A percentile compares a stretch with the other conserved stretches of the same genome.
Evolutionary conservation across 2,888 invertebrate genomes (phyloP).

Genomic region (Conchocele bisecta): DNA sequence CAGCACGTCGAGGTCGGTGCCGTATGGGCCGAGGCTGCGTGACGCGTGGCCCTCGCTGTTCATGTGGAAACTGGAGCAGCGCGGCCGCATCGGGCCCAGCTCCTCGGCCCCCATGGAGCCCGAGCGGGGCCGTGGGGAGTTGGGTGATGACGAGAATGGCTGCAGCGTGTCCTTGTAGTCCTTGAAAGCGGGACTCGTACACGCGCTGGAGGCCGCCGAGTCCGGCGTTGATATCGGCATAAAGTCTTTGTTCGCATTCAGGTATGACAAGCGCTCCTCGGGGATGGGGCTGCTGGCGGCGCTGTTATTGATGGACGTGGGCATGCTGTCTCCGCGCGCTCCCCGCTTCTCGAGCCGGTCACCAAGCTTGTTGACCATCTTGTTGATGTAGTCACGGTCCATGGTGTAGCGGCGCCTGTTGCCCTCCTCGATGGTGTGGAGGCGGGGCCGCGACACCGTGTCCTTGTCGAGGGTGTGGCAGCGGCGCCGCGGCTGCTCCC

Average conservation of each 20-base stretch:
- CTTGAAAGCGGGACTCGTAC: conserved; percentile 66
- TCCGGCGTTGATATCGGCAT: conserved; percentile 70
- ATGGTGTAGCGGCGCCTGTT: conserved; percentile 72
- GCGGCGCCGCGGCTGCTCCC: conserved; percentile 70
- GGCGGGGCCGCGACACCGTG: conserved; percentile 70
- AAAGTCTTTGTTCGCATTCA: conserved; percentile 67
- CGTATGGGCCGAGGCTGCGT: conserved; percentile 57
- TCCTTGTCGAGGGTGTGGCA: conserved; percentile 77
- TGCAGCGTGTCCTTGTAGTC: conserved; percentile 66
- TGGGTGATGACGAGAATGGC: conserved; percentile 65
- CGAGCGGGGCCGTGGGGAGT: conserved; percentile 70
- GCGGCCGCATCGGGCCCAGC: conserved; percentile 67
- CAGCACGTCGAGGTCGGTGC: conserved; percentile 50
- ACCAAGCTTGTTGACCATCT: conserved; percentile 72
- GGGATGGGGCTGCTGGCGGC: conserved; percentile 75
- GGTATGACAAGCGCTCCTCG: conserved; percentile 66
- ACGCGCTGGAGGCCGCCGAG: conserved; percentile 63
- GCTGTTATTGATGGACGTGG: conserved; percentile 73
- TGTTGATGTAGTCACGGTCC: conserved; percentile 75
- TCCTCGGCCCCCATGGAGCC: conserved; percentile 75
- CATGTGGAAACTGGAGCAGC: conserved; percentile 77
- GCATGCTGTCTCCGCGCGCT: conserved; percentile 71
- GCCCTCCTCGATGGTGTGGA: conserved; percentile 76
- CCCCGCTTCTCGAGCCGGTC: conserved; percentile 71
- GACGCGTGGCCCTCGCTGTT: conserved; percentile 75